A percentile compares a stretch with the other conserved stretches of the same genome.
phyloP scores from a whole-genome alignment of 2,888 invertebrate species.

The Tinea trinotella region DNA sequence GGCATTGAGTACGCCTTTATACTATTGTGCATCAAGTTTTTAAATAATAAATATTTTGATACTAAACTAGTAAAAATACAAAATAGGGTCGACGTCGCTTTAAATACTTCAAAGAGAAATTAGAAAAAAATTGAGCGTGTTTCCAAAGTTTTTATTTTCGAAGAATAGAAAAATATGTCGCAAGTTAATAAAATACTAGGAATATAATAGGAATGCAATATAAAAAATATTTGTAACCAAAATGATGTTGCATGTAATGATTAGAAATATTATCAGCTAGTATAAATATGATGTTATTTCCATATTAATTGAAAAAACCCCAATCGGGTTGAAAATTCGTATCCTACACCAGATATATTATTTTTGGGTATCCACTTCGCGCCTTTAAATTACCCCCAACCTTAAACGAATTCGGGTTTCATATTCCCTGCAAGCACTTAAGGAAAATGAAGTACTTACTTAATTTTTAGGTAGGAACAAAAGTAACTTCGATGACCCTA shows the following conservation, averaged over 20 bases:
- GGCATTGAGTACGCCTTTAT: too few species aligned
- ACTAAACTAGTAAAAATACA: too few species aligned
- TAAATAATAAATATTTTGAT: too few species aligned
- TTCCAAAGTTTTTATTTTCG: too few species aligned
- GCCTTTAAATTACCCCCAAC: background rate
- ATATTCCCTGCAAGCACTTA: background rate
- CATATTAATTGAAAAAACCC: constrained; percentile 13
- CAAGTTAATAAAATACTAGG: too few species aligned
- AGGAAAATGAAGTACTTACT: background rate
- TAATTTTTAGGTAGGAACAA: background rate
- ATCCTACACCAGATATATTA: background rate
- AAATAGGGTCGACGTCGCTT: too few species aligned
- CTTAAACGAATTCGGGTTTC: background rate
- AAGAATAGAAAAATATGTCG: too few species aligned
- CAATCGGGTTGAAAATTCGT: constrained; percentile 5
- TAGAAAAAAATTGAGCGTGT: too few species aligned
- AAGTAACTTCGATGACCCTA: background rate
- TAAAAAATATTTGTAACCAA: background rate
- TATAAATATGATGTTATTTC: constrained; percentile 2
- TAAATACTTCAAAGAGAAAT: too few species aligned
- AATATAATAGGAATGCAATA: too few species aligned
- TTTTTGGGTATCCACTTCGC: background rate
- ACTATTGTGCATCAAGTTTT: too few species aligned
- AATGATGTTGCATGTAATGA: background rate
- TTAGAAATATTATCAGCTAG: background rate